Base-by-base conservation (phyloP, 2,888 invertebrate genomes). In the Eupithecia insigniata region DNA sequence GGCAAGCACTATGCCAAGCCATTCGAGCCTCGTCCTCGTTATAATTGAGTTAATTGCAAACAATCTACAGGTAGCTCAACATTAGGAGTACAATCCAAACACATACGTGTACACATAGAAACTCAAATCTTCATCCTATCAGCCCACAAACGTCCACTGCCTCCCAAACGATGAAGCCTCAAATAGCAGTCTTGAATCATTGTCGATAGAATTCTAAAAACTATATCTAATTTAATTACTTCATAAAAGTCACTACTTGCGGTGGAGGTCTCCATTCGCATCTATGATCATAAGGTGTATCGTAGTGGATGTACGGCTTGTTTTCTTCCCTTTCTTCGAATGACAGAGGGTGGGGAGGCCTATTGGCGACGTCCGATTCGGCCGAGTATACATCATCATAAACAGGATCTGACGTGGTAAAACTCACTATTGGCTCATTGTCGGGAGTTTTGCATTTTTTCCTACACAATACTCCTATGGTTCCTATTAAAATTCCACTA, bases 211-310 rank as follows among this genome's bases (percentile, higher is more conserved):
- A 60, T 30, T 16, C 60, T 14, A 12, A 4, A n/a, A n/a, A n/a
- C n/a, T n/a, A 12, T 55, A 5, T 4, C 26, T 22, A 12, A 51
- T 22, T 18, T 5, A 43, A 46, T 26, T 26, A 55, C 55, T 51
- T 46, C 46, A 3, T 55, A 55, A 55, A 55, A 22, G 55, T 55
- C 26, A 55, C 55, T 55, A 2, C 55, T 55, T 4, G 55, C 26
- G 22, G 22, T 26, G 30, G 60, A 60, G 14, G 60, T 3, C 10
- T 65, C 68, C 64, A 34, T 58, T 18, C 58, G 46, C 65, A 66
- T 66, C 66, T 72, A 66, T 72, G 72, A 30, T 69, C 72, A n/a
- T 72, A 72, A 16, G 68, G 68, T 22, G 66, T 60, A 39, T 72
- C 64, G 32, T 73, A 69, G 65, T 68, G 66, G 2, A 67, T 46